Conservation (phyloP, 1,140 invertebrate species). For the Procambarus virginalis region DNA sequence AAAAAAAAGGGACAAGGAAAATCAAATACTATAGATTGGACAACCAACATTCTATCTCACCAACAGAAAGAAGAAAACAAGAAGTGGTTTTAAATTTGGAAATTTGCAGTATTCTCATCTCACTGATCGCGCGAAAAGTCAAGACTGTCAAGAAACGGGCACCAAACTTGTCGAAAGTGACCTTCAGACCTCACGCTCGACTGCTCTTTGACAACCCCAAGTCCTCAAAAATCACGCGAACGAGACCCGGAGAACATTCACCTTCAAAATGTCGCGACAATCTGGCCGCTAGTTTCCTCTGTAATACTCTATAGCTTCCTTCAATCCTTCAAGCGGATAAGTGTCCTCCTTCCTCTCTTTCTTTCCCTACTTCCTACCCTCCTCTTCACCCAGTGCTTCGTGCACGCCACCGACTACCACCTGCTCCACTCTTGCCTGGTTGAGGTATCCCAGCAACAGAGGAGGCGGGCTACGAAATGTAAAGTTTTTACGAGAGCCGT, state of each 20-base stretch:
- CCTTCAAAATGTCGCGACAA: slow-evolving; percentile 27
- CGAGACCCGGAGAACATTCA: slow-evolving; percentile 32
- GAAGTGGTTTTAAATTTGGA: not conserved
- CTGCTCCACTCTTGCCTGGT: slow-evolving; percentile 31
- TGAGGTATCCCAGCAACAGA: slow-evolving; percentile 62
- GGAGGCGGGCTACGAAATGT: slow-evolving; percentile 52
- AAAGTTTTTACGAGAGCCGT: slow-evolving; percentile 65
- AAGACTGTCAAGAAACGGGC: slow-evolving; percentile 21
- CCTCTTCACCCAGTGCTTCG: not conserved
- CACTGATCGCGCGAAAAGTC: slow-evolving; percentile 28
- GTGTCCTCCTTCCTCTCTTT: not conserved
- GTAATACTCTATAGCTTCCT: slow-evolving; percentile 30
- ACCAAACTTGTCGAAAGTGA: slow-evolving; percentile 56
- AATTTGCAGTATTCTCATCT: slow-evolving; percentile 11
- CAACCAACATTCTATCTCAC: not conserved
- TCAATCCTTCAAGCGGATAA: slow-evolving; percentile 29
- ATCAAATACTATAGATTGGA: not conserved
- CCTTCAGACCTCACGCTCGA: slow-evolving; percentile 44
- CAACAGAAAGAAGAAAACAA: not conserved
- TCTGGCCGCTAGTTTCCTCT: slow-evolving; percentile 10
- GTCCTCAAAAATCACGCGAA: slow-evolving; percentile 45
- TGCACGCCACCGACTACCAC: not conserved
- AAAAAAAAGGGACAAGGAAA: too few species aligned
- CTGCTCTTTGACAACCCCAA: slow-evolving; percentile 37
- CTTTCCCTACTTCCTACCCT: slow-evolving; percentile 15